Evolutionary conservation across 2,888 invertebrate species (phyloP), one percentile per base, ranked within the genome.

Genomic region (Ormyrus rosae): DNA sequence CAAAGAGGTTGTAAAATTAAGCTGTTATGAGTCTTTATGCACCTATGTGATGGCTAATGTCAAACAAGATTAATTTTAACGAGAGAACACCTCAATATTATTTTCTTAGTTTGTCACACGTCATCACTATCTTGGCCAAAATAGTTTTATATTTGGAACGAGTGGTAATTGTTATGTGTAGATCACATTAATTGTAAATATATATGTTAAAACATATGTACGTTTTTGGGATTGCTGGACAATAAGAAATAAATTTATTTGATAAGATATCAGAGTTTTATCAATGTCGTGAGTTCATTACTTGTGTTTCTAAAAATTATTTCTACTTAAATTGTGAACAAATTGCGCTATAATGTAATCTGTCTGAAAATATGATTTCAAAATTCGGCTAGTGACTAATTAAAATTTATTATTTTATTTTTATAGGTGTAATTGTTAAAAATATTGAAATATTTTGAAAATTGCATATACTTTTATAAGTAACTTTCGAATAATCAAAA

Each of bases 101-200:
- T 10, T 65, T 5, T 53, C 46, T 46, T 3, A 50, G 9, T 69
- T 69, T 34, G 46, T 64, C 34, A 58, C 45, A 67, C 34, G 19
- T 74, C 34, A 73, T 34, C 61, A 48, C 45, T 9, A 10, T 50
- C 61, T 51, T 60, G 60, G 48, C 60, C 53, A 75, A 76, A 67
- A 71, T 13, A 50, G 11, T 79, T 79, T 64, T 72, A 67, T 72
- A 75, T 75, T 55, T 73, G 63, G 61, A 65, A 71, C 69, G 68
- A 60, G 63, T 68, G 70, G 13, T 73, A 82, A 85, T 86, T 84
- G 85, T 88, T 87, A 87, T 88, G 87, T 88, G 87, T 88, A 86
- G 87, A 88, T 87, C 86, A 87, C 86, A 86, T 86, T 84, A 55
- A 64, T 78, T 86, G 84, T 84, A 85, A 78, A 84, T 81, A 83